Evolutionary conservation across 2,113 vertebrate genomes (phyloP), one percentile per base, ranked within the genome.

Genomic region (Coregonus clupeaformis): DNA sequence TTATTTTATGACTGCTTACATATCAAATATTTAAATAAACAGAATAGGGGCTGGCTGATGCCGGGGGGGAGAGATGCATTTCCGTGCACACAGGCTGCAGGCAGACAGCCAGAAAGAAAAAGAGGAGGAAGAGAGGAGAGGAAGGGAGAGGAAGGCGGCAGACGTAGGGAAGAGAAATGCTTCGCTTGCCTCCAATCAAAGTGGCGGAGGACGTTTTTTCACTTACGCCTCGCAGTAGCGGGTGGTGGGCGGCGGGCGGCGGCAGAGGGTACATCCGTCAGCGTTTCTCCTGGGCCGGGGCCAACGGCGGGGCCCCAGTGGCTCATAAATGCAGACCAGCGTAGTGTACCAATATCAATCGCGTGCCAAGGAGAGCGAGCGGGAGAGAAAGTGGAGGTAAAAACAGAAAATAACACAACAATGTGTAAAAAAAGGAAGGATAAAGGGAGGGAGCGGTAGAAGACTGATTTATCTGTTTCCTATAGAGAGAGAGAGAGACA

Each of bases 1-100:
- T 91, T 91, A 88, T 92, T 93, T 92, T 91, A 92, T 87, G 89
- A 90, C 91, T 88, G 90, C 90, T 91, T 91, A 87, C 90, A 91
- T 91, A 92, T 93, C 87, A 91, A 91, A 92, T 93, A 92, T 93
- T 93, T 92, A 92, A 93, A 92, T 93, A 91, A 92, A 92, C 89
- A 75, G 73, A 76, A 78, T 59, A 88, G 83, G 65, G 80, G 80
- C 64, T 52, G 77, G 80, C 76, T 77, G 74, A 14, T 6, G 74
- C 18, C 20, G 75, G 45, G 74, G 86, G 84, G 9, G 36, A 42
- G 89, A 84, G 87, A 91, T 92, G 90, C 76, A 89, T 92, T 91
- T 92, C 79, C 60, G 71, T 83, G 86, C 84, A 72, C 30, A 80
- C 29, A 30, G 13, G 30, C 30, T 7, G 30, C 59, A 57, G 29